Evolutionary conservation across 2,888 invertebrate species (phyloP).

Genomic region (Monopis laevigella): DNA sequence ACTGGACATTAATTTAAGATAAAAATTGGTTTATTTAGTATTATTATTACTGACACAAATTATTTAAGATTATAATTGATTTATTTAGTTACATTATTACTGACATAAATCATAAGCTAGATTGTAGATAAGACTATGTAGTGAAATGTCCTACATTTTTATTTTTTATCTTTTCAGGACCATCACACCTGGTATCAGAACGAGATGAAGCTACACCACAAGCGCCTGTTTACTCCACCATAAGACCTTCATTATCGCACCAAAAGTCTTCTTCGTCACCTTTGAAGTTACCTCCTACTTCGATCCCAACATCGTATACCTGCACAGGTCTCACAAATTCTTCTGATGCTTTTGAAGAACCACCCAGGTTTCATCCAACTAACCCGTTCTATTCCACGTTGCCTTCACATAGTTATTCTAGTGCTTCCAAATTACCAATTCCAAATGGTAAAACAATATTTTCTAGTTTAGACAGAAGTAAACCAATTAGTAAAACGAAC

Average conservation of each 20-base stretch:
- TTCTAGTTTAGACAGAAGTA: constrained; percentile 44
- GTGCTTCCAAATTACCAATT: constrained; percentile 53
- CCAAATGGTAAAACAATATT: constrained; percentile 43
- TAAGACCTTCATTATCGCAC: constrained; percentile 40
- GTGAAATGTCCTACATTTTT: not conserved
- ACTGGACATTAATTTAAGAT: too few species aligned
- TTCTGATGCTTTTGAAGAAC: constrained; percentile 31
- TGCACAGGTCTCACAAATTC: constrained; percentile 40
- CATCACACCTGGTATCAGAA: constrained; percentile 51
- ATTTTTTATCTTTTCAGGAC: constrained; percentile 41
- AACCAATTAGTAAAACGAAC: constrained; percentile 32
- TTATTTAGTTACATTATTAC: too few species aligned
- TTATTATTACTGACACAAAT: too few species aligned
- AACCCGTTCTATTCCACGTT: constrained; percentile 60
- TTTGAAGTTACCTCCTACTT: constrained; percentile 37
- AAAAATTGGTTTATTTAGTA: too few species aligned
- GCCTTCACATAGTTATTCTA: constrained; percentile 43
- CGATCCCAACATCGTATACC: constrained; percentile 26
- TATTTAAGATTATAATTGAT: too few species aligned
- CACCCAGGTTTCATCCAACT: constrained; percentile 50
- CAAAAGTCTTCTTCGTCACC: constrained; percentile 33
- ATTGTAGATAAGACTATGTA: too few species aligned
- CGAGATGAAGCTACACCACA: constrained; percentile 43
- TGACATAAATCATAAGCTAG: too few species aligned
- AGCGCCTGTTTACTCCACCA: constrained; percentile 55